These are phyloP conservation scores for sheep (Ovis aries) DNA, from an alignment of 2,113 vertebrate species.

Conservation along the genomic window ARS-UI_Ramb_v3.0 NC_056054.1:107349001-107349500, in stretches of 20 bases:
- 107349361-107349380: neutral
- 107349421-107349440: neutral
- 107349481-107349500: neutral
- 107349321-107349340: neutral
- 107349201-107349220: neutral
- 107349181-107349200: neutral
- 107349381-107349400: neutral
- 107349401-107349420: neutral
- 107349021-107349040: neutral
- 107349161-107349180: neutral
- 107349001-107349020: neutral
- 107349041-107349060: neutral
- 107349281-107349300: neutral
- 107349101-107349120: neutral
- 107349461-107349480: neutral
- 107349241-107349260: neutral
- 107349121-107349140: neutral
- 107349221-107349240: neutral
- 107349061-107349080: neutral
- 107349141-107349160: neutral
- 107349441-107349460: neutral
- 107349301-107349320: neutral
- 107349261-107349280: neutral
- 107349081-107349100: neutral
- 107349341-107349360: neutral